These are phyloP conservation scores for Pseudomyrmex dendroicus DNA, from an alignment of 1,140 invertebrate genomes.

Conservation along the genomic window DNA sequence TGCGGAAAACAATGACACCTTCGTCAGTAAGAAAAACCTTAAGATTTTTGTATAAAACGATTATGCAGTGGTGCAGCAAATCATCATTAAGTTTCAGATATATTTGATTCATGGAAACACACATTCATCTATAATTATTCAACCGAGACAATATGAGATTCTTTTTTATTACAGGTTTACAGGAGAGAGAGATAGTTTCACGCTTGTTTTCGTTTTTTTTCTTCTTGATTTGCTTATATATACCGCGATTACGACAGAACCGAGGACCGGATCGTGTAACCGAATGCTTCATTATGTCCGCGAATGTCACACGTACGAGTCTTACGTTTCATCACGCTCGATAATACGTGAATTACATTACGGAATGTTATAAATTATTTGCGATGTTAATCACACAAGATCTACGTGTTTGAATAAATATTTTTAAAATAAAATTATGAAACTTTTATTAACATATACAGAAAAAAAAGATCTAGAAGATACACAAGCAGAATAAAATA, in stretches of 20 bases:
- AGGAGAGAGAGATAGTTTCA: not conserved
- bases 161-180: constrained; percentile 8
- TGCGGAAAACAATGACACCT: not conserved
- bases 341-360: not conserved
- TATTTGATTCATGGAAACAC: not conserved
- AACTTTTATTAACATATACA: too few relatives aligned
- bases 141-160: constrained; percentile 15
- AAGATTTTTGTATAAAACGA: not conserved
- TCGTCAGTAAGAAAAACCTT: not conserved
- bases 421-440: too few relatives aligned
- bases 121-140: constrained; percentile 6
- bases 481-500: too few relatives aligned
- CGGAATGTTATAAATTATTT: constrained; percentile 12
- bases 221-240: not conserved
- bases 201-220: constrained; percentile 23
- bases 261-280: constrained; percentile 11
- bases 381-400: not conserved
- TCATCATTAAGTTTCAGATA: constrained; percentile 14
- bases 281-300: not conserved
- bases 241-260: constrained; percentile 20
- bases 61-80: constrained; percentile 20
- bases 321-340: not conserved
- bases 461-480: too few relatives aligned
- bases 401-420: too few relatives aligned
- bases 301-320: not conserved